Conservation (phyloP, 30 jellyfish, hydroid and myxozoan species). For the Rhopilema esculentum region DNA sequence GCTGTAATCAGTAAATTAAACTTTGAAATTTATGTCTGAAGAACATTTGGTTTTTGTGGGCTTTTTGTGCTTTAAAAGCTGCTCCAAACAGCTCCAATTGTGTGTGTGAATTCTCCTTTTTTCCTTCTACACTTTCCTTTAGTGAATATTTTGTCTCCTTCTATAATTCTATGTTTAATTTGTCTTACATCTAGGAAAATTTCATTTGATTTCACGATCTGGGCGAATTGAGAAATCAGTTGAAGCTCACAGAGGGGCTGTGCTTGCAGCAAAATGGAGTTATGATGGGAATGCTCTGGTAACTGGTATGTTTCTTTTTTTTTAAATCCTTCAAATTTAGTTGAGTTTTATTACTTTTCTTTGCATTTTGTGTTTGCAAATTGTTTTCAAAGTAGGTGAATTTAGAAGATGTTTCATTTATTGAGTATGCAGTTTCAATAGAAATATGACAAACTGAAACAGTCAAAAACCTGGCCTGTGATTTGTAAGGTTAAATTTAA, state of each 20-base stretch:
- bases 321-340: not conserved
- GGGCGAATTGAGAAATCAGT: constrained; percentile 95
- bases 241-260: constrained; percentile 98
- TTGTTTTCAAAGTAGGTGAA: too few relatives aligned
- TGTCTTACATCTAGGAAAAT: constrained; percentile 64
- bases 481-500: too few relatives aligned
- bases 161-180: not conserved
- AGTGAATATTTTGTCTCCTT: not conserved
- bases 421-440: too few relatives aligned
- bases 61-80: not conserved
- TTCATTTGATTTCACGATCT: constrained; percentile 81
- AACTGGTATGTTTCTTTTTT: constrained; percentile 67
- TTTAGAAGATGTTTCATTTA: too few relatives aligned
- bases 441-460: too few relatives aligned
- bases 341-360: not conserved
- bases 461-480: too few relatives aligned
- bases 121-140: not conserved
- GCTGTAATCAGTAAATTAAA: too few relatives aligned
- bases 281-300: constrained; percentile 95
- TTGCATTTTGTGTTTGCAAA: not conserved
- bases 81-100: too few relatives aligned
- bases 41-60: too few relatives aligned
- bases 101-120: not conserved
- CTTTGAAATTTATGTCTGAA: too few relatives aligned
- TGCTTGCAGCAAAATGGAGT: constrained; percentile 93